phyloP scores from a whole-genome alignment of 2,888 invertebrate species.

The Choreutis nemorana region DNA sequence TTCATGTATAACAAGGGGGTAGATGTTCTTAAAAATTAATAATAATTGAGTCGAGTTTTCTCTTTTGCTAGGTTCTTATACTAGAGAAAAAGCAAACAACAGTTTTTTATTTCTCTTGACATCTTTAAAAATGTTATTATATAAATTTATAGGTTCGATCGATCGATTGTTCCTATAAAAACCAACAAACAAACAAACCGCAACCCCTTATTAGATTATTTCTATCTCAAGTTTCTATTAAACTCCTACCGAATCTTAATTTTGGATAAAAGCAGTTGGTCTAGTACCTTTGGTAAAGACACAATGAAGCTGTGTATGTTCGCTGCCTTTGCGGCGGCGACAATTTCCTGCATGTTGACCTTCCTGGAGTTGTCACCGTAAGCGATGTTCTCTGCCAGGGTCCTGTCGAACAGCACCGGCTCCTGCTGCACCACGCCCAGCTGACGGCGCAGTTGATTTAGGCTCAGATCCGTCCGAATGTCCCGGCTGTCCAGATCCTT shows the following conservation, averaged over 20 bases:
- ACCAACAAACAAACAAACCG: too few species aligned
- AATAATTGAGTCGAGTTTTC: too few species aligned
- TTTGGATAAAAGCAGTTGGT: neutral
- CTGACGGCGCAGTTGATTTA: constrained; percentile 74
- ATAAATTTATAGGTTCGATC: too few species aligned
- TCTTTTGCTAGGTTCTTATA: too few species aligned
- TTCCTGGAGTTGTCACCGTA: constrained; percentile 81
- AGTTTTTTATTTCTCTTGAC: too few species aligned
- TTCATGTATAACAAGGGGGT: too few species aligned
- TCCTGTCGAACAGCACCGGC: constrained; percentile 82
- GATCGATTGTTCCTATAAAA: neutral
- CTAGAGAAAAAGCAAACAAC: too few species aligned
- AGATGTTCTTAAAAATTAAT: too few species aligned
- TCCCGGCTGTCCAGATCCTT: constrained; percentile 66
- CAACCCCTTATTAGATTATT: too few species aligned
- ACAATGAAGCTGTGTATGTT: constrained; percentile 83
- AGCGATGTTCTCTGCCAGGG: constrained; percentile 85
- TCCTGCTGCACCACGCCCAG: constrained; percentile 87
- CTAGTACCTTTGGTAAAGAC: constrained; percentile 69
- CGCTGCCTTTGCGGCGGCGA: constrained; percentile 76
- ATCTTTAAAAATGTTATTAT: too few species aligned
- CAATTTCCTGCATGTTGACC: constrained; percentile 75
- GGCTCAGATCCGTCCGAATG: constrained; percentile 64
- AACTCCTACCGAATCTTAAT: too few species aligned
- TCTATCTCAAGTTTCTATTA: too few species aligned